phyloP scores from a whole-genome alignment of 2,888 invertebrate species.

The Hecatera dysodea region DNA sequence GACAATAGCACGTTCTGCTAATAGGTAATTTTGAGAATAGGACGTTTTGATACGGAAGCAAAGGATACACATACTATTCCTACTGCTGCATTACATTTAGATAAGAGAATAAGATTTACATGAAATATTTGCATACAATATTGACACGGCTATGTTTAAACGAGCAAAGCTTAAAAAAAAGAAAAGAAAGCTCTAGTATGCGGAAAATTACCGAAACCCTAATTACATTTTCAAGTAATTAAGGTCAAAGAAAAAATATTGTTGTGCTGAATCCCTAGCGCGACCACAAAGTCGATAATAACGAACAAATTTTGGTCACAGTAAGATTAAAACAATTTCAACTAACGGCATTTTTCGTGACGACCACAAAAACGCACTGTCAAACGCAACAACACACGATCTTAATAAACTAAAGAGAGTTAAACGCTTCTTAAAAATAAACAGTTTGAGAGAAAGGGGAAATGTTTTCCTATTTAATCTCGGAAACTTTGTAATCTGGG shows the following conservation, averaged over 20 bases:
- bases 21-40: too few relatives aligned
- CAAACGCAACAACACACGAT: conserved; percentile 59
- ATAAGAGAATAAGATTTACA: conserved; percentile 24
- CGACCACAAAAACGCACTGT: conserved; percentile 58
- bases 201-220: conserved; percentile 35
- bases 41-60: too few relatives aligned
- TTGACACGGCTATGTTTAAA: conserved; percentile 4
- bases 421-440: conserved; percentile 46
- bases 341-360: conserved; percentile 31
- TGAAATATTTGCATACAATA: conserved; percentile 47
- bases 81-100: conserved; percentile 30
- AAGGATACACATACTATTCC: too few relatives aligned
- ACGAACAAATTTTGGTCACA: conserved; percentile 19
- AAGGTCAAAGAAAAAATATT: conserved; percentile 21
- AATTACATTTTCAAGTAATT: conserved; percentile 16
- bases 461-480: conserved; percentile 56
- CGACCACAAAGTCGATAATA: neutral
- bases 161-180: neutral
- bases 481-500: conserved; percentile 44
- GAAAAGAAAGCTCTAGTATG: too few relatives aligned
- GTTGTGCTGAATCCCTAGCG: neutral
- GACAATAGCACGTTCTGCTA: too few relatives aligned
- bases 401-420: conserved; percentile 41
- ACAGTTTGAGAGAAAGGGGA: conserved; percentile 31
- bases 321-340: conserved; percentile 13